phyloP scores from a whole-genome alignment of 2,888 invertebrate genomes.

The Pedicia rivosa region DNA sequence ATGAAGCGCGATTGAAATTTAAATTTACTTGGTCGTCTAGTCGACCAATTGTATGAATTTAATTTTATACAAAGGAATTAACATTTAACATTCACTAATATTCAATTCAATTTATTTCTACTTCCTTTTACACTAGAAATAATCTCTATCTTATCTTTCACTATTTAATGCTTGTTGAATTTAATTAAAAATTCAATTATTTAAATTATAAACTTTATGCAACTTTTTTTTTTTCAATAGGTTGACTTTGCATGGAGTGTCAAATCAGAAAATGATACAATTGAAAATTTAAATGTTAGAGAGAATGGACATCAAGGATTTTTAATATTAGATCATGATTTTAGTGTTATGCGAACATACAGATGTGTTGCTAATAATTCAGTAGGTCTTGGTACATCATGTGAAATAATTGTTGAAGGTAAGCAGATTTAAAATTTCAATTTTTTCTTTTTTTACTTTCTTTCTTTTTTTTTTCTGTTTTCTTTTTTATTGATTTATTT shows the following conservation, averaged over 20 bases:
- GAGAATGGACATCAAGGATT: slow-evolving; percentile 29
- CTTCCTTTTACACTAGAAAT: too few relatives aligned
- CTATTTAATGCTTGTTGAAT: too few relatives aligned
- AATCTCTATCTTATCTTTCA: too few relatives aligned
- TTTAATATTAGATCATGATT: slow-evolving; percentile 47
- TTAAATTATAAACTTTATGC: too few relatives aligned
- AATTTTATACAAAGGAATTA: too few relatives aligned
- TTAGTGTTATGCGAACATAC: slow-evolving; percentile 52
- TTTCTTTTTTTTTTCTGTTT: slow-evolving; percentile 3
- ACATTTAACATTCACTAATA: too few relatives aligned
- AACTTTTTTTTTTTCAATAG: slow-evolving; percentile 22
- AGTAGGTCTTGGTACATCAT: slow-evolving; percentile 49
- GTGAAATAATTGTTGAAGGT: slow-evolving; percentile 54
- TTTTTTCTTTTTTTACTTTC: background rate
- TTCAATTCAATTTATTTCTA: too few relatives aligned
- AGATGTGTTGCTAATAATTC: slow-evolving; percentile 73
- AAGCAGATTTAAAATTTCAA: slow-evolving; percentile 13
- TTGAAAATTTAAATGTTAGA: slow-evolving; percentile 36
- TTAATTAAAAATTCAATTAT: too few relatives aligned
- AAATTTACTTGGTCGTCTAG: too few relatives aligned
- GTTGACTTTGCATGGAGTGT: slow-evolving; percentile 68
- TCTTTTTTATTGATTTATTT: background rate
- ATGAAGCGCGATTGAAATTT: too few relatives aligned
- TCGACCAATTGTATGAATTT: too few relatives aligned
- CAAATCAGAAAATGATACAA: slow-evolving; percentile 68